Conservation (phyloP, 2,888 invertebrate genomes). For the Malthinus flaveolus region DNA sequence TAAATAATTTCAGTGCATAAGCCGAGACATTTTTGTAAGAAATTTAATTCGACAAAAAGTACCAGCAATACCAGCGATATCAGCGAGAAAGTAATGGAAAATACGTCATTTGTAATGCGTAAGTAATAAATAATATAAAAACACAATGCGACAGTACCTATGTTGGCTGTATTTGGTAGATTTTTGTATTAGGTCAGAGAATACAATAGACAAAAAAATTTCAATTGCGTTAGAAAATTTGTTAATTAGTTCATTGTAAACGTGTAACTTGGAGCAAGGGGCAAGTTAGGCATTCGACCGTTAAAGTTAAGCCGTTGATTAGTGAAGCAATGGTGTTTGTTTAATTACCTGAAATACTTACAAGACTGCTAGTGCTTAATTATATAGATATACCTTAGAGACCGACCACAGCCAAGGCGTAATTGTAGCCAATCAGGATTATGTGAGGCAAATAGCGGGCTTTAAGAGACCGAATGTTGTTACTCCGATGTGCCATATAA, state of each 20-base stretch:
- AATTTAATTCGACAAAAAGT: too few relatives aligned
- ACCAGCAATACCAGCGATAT: too few relatives aligned
- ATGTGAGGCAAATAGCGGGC: slow-evolving; percentile 23
- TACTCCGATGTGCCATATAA: slow-evolving; percentile 16
- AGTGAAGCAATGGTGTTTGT: slow-evolving; percentile 28
- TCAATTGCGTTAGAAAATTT: not conserved
- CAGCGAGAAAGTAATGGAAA: too few relatives aligned
- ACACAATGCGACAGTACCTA: too few relatives aligned
- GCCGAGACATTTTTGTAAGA: too few relatives aligned
- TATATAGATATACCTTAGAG: slow-evolving; percentile 35
- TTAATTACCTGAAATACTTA: slow-evolving; percentile 34
- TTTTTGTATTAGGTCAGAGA: not conserved
- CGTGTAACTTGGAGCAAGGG: not conserved
- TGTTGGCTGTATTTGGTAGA: not conserved
- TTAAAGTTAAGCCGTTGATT: slow-evolving; percentile 5
- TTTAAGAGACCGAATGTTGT: slow-evolving; percentile 19
- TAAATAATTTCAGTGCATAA: too few relatives aligned
- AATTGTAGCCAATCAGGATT: slow-evolving; percentile 37
- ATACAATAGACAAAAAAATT: not conserved
- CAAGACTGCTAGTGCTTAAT: slow-evolving; percentile 32
- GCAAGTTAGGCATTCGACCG: not conserved
- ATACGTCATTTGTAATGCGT: too few relatives aligned
- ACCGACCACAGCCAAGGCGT: slow-evolving; percentile 26
- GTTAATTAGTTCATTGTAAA: not conserved
- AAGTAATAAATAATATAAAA: too few relatives aligned